Evolutionary conservation across 2,113 vertebrate genomes (phyloP).

Genomic region (Ahaetulla prasina): DNA sequence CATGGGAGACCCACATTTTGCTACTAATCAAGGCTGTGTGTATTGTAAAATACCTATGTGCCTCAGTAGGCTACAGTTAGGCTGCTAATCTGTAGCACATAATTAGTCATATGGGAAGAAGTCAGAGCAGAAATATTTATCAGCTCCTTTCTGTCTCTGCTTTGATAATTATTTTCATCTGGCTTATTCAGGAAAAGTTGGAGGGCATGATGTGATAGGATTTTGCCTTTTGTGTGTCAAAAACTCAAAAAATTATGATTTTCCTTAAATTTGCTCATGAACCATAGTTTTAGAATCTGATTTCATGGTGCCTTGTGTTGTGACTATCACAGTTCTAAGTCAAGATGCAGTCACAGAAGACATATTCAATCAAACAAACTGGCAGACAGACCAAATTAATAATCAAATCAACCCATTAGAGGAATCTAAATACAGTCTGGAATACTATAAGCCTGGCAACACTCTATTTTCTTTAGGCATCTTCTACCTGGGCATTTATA

Average conservation of each 20-base stretch:
- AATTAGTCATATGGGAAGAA: background rate
- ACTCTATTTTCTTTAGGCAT: background rate
- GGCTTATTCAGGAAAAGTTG: background rate
- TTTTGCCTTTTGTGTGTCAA: background rate
- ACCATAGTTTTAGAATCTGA: background rate
- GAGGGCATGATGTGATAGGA: background rate
- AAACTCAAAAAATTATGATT: background rate
- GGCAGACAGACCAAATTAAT: background rate
- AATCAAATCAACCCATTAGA: background rate
- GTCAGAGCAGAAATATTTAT: background rate
- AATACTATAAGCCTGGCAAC: background rate
- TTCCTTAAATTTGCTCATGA: background rate
- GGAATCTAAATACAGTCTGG: background rate
- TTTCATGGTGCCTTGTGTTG: background rate
- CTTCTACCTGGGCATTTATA: background rate
- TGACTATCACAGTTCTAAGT: background rate
- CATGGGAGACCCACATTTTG: background rate
- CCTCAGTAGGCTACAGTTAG: background rate
- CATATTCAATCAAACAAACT: background rate
- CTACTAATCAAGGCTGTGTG: background rate
- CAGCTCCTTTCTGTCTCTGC: background rate
- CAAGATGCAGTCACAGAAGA: background rate
- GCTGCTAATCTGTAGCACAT: background rate
- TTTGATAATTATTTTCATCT: background rate
- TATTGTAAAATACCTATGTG: background rate